Conservation (phyloP, 1,140 invertebrate species). For the Papilio aristodemus region DNA sequence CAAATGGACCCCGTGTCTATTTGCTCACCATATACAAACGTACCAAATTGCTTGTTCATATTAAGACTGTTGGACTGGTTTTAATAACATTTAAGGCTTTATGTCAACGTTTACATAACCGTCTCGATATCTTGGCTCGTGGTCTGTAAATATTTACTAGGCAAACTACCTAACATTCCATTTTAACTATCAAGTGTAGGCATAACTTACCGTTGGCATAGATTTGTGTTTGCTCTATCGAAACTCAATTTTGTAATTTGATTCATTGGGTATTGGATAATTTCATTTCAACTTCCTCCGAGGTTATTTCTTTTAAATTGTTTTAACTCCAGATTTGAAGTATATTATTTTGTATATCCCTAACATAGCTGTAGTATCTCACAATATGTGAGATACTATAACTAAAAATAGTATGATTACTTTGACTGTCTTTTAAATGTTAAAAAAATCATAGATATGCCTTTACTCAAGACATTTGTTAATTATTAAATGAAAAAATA, state of each 20-base stretch:
- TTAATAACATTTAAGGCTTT: slow-evolving; percentile 45
- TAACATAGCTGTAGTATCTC: too few species aligned
- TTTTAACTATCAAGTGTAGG: slow-evolving; percentile 35
- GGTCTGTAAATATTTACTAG: slow-evolving; percentile 32
- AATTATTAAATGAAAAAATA: too few species aligned
- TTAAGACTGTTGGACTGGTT: slow-evolving; percentile 37
- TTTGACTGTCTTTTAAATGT: too few species aligned
- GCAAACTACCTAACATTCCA: slow-evolving; percentile 32
- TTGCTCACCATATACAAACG: background rate
- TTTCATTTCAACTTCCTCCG: background rate
- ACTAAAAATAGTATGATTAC: too few species aligned
- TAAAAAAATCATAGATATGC: too few species aligned
- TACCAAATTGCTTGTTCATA: slow-evolving; percentile 17
- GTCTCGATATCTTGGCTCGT: slow-evolving; percentile 35
- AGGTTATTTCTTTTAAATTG: background rate
- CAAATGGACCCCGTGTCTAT: background rate
- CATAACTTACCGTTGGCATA: slow-evolving; percentile 34
- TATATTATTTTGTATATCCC: background rate
- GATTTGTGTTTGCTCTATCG: slow-evolving; percentile 32
- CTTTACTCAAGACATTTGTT: too few species aligned
- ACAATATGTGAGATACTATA: too few species aligned
- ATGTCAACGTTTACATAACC: slow-evolving; percentile 48
- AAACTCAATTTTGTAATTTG: slow-evolving; percentile 32
- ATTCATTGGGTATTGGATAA: slow-evolving; percentile 5
- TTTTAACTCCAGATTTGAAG: background rate